Conservation (phyloP, 2,797 vertebrate species). For the Myotis pilosus region DNA sequence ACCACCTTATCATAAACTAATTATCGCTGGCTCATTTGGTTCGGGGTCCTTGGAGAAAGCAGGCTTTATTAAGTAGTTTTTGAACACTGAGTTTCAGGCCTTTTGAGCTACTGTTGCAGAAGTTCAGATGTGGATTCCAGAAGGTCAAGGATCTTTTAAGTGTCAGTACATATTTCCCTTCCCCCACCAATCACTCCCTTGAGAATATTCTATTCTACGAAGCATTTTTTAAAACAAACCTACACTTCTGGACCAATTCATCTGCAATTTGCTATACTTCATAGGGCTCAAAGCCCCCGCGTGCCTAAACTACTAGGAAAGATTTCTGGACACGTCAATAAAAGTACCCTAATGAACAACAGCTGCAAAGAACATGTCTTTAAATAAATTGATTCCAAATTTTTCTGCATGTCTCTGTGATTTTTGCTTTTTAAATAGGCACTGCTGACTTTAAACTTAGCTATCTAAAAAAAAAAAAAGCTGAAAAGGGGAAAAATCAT, state of each 20-base stretch:
- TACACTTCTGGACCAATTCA: slow-evolving; percentile 83
- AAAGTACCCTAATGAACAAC: slow-evolving; percentile 83
- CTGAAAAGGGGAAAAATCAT: slow-evolving; percentile 24
- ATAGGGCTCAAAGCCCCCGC: slow-evolving; percentile 80
- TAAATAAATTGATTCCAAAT: slow-evolving; percentile 85
- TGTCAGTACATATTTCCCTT: slow-evolving; percentile 58
- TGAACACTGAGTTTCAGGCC: background rate
- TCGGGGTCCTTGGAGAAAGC: slow-evolving; percentile 23
- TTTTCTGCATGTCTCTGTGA: slow-evolving; percentile 75
- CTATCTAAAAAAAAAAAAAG: slow-evolving; percentile 53
- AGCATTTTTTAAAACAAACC: slow-evolving; percentile 62
- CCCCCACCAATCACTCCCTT: slow-evolving; percentile 75
- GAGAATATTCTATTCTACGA: slow-evolving; percentile 76
- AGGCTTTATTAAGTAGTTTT: slow-evolving; percentile 7
- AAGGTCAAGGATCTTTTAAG: slow-evolving; percentile 78
- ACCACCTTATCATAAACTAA: slow-evolving; percentile 19
- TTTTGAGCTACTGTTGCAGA: slow-evolving; percentile 81
- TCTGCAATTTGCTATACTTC: slow-evolving; percentile 85
- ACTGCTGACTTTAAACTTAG: slow-evolving; percentile 64
- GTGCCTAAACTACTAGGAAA: slow-evolving; percentile 82
- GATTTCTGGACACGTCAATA: slow-evolving; percentile 82
- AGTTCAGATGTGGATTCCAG: slow-evolving; percentile 77
- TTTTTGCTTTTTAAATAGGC: slow-evolving; percentile 75
- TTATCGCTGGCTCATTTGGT: slow-evolving; percentile 1
- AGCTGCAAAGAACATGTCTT: slow-evolving; percentile 82